Conservation (phyloP, 1,140 invertebrate genomes). For the Drosophila funebris region DNA sequence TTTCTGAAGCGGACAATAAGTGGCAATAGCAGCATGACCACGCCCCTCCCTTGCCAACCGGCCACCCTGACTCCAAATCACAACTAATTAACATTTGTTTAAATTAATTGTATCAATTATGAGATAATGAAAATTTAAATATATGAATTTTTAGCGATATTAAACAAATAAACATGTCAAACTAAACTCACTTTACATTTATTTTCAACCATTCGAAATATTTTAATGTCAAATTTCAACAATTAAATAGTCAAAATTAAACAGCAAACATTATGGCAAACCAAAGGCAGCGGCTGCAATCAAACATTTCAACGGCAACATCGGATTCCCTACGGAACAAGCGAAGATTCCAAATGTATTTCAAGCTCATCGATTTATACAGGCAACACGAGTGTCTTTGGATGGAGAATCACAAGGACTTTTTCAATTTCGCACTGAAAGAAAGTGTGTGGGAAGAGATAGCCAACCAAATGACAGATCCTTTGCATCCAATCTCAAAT, state of each 20-base stretch:
- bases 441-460: conserved; percentile 52
- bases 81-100: conserved; percentile 26
- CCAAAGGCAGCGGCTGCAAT: not conserved
- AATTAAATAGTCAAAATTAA: not conserved
- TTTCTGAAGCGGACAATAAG: conserved; percentile 63
- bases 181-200: not conserved
- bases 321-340: not conserved
- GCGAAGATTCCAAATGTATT: not conserved
- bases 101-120: conserved; percentile 77
- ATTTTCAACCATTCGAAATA: not conserved
- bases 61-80: not conserved
- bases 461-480: conserved; percentile 41
- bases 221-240: not conserved
- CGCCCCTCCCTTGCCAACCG: not conserved
- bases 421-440: conserved; percentile 45
- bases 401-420: conserved; percentile 56
- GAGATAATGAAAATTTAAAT: conserved; percentile 36
- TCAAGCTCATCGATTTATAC: conserved; percentile 57
- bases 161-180: conserved; percentile 23
- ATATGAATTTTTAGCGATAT: conserved; percentile 17
- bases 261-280: not conserved
- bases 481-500: not conserved
- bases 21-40: conserved; percentile 13
- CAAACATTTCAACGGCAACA: not conserved
- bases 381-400: conserved; percentile 52